Evolutionary conservation across 2,888 invertebrate species (phyloP), one percentile per base, ranked within the genome.

Genomic region (Venustoraphidia nigricollis): DNA sequence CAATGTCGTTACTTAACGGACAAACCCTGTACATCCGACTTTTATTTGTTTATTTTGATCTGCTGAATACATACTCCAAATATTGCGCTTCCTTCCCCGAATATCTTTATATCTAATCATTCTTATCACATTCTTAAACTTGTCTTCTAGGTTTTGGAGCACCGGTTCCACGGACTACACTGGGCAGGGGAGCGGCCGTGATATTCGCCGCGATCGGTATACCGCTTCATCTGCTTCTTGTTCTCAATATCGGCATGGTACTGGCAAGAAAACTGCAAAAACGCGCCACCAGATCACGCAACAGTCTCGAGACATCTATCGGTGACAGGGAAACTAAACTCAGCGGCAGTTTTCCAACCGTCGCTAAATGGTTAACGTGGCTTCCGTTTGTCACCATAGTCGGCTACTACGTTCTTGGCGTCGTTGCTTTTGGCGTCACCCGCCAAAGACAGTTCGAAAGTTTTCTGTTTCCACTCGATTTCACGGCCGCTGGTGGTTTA

Each of bases 401-500:
- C 1, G 39, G 69, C 10, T 83, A 82, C 62, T 83, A 81, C 60
- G 44, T 69, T 3, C 51, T 72, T 37, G 83, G 82, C 0, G 72
- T 77, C 41, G 53, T 76, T 1, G 60, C 70, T 14, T 83, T 83
- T 55, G 83, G 83, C 2, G 66, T 76, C 11, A 64, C 72, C 2
- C 66, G 81, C 43, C 61, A 65, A 8, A 66, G 72, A 49, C 59
- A 72, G 1, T 61, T 73, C 3, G 77, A 78, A 41, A 67, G 73
- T 50, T 59, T 77, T 14, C 68, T 81, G 65, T 83, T 82, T 57
- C 82, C 82, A 1, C 58, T 82, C 51, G 80, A 82, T 59, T 83
- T 83, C 56, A 81, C 82, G 8, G 79, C 79, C 1, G 77, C 75
- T 1, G 81, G 82, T 1, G 81, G 81, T 2, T 73, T 82, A 35